Evolutionary conservation across 2,113 vertebrate genomes (phyloP), one percentile per base, ranked within the genome.

Genomic region (Syrmaticus mikado): DNA sequence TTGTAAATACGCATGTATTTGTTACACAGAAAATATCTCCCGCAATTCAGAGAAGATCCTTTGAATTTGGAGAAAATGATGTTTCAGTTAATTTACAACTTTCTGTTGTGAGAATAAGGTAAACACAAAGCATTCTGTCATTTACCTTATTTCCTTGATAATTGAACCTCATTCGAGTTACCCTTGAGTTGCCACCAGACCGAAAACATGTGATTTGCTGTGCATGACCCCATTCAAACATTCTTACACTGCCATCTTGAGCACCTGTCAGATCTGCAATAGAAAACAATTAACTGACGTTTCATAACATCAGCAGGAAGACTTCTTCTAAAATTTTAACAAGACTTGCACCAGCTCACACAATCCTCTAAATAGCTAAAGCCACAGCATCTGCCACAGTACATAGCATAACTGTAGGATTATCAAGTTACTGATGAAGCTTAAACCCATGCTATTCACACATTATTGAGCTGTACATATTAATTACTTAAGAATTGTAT

Each of bases 161-260:
- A 96, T 98, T 99, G 98, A 99, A 99, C 89, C 99, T 97, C 97
- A 99, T 99, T 90, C 99, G 98, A 86, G 99, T 99, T 87, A 99
- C 98, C 94, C 99, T 98, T 81, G 98, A 98, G 97, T 99, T 99
- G 70, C 99, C 99, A 17, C 99, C 98, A 97, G 99, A 98, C n/a
- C 99, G 98, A 97, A 99, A 99, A 96, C 99, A 99, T 43, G 98
- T 98, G 96, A 99, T 99, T 97, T 99, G 99, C 95, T 99, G 99
- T 8, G 98, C 99, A 87, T 99, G 99, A 67, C 99, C 99, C 99
- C 99, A 99, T 85, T 99, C 99, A 94, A 99, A 99, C 99, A 99
- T 99, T 94, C 99, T 98, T 75, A 99, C 99, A 36, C 99, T 99
- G 32, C 99, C 99, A 43, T 99, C 99, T 64, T 99, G 99, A 91